phyloP scores from a whole-genome alignment of 2,113 vertebrate genomes.

The Calonectris borealis region DNA sequence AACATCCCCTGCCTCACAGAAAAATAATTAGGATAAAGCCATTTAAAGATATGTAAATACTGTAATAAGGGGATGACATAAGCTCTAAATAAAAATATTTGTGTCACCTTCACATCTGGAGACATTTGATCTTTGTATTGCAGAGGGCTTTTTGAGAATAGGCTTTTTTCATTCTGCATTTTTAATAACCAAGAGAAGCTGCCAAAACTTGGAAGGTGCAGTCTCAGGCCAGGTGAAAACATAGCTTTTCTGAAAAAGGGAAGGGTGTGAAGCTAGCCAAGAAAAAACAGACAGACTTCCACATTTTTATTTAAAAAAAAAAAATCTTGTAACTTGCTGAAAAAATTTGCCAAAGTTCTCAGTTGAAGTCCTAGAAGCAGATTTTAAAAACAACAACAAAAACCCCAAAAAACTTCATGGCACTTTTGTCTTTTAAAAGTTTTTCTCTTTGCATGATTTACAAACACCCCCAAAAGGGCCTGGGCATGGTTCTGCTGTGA shows the following conservation, averaged over 20 bases:
- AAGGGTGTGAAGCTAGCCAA: background rate
- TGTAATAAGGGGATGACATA: background rate
- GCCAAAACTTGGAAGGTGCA: background rate
- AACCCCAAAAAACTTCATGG: background rate
- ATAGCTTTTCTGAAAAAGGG: background rate
- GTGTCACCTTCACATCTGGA: background rate
- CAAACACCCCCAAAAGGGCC: background rate
- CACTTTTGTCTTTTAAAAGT: background rate
- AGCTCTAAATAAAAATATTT: background rate
- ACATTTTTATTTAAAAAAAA: background rate
- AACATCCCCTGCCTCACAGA: background rate
- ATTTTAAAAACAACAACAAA: background rate
- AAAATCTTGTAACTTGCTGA: background rate
- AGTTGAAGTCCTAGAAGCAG: background rate
- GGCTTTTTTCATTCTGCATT: background rate
- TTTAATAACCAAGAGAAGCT: background rate
- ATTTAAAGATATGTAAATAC: background rate
- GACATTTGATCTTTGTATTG: background rate
- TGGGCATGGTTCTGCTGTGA: background rate
- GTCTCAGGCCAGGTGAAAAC: background rate
- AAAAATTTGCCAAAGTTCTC: background rate
- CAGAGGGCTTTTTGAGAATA: background rate
- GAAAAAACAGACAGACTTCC: background rate
- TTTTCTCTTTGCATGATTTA: background rate
- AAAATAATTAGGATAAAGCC: background rate